These are phyloP conservation scores for Polietes domitor DNA, from an alignment of 2,888 invertebrate species.

Conservation along the genomic window DNA sequence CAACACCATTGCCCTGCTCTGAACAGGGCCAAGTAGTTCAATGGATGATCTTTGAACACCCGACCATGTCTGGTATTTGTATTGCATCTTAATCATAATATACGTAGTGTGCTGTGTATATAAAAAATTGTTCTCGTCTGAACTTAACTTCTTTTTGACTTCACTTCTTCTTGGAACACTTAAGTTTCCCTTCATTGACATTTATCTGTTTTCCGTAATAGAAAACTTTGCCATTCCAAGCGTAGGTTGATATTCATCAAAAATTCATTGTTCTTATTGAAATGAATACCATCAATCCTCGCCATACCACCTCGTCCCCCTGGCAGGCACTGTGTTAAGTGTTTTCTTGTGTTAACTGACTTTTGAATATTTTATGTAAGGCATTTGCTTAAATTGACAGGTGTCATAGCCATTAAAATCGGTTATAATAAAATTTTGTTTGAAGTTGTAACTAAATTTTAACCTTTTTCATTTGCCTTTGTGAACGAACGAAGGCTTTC, in stretches of 20 bases:
- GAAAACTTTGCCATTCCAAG: neutral
- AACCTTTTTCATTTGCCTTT: slow-evolving; percentile 26
- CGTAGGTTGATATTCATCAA: neutral
- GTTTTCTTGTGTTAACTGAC: slow-evolving; percentile 23
- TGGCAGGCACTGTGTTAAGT: neutral
- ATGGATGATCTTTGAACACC: no score
- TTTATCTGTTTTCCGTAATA: neutral
- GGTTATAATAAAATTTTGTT: slow-evolving; percentile 34
- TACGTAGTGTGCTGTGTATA: no score
- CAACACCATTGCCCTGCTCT: no score
- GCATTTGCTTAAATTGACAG: slow-evolving; percentile 6
- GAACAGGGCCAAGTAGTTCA: no score
- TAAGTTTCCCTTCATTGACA: no score
- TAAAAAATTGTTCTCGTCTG: no score
- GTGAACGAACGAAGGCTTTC: neutral
- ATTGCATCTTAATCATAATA: no score
- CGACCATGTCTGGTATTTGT: no score
- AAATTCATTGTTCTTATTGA: neutral
- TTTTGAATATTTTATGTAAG: slow-evolving; percentile 15
- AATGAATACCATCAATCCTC: neutral
- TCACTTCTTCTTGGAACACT: no score
- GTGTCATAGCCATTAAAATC: slow-evolving; percentile 17
- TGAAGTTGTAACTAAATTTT: slow-evolving; percentile 27
- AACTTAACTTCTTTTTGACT: no score
- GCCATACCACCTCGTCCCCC: neutral